Evolutionary conservation across 2,797 vertebrate genomes (phyloP), one percentile per base, ranked within the genome.

Genomic region (Takifugu rubripes): DNA sequence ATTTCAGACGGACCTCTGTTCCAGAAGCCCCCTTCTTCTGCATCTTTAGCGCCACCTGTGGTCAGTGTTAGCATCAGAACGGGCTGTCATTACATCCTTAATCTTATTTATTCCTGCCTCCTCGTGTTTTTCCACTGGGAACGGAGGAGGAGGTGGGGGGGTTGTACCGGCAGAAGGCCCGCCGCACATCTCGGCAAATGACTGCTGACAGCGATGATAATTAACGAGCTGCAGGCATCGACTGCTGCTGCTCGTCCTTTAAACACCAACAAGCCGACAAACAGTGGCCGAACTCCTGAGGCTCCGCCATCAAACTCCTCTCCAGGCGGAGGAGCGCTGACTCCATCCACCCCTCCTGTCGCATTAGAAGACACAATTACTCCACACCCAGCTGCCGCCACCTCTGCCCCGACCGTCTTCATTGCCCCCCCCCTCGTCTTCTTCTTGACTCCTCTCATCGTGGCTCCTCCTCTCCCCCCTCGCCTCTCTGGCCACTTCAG

Each of bases 201-300:
- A 70, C 61, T 36, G 72, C 81, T 81, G 82, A 84, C 81, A 82
- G 78, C 70, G 64, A 54, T 64, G 75, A 79, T 84, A 84, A 88
- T 88, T 85, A 86, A 85, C 70, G 52, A 70, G 75, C 74, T 68
- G 66, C 68, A 58, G 73, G 69, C 76, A 70, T 77, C 60, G 12
- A 61, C 63, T 69, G 59, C 72, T 60, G 64, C 68, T 66, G 76
- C 60, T 65, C 49, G 12, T 49, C 61, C 15, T 14, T 70, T 81
- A 78, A 81, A 81, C 70, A 69, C 57, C 61, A 64, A 59, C 67
- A 54, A 61, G 64, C 51, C 7, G 54, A 62, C 51, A 56, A 63
- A 71, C 58, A 55, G 8, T 12, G 3, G 66, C 8, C 70, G 63
- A 81, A 77, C 68, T 59, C 72, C 64, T 42, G 52, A 1, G 61